These are phyloP conservation scores for Malurus alboscapulatus DNA, from an alignment of 2,113 vertebrate genomes.

Conservation along the genomic window DNA sequence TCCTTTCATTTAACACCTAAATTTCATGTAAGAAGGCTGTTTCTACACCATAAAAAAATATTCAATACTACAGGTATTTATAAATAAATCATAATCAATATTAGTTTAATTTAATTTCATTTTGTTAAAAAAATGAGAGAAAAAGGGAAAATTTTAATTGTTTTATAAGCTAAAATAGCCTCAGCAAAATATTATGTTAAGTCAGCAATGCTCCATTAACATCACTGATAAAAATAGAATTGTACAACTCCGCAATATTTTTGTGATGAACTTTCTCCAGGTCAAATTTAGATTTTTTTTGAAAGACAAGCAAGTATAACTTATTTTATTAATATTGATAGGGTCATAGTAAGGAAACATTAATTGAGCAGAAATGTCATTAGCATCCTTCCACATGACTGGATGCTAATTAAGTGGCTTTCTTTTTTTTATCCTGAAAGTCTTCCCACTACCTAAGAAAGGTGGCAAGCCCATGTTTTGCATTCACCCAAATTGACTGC, in stretches of 20 bases:
- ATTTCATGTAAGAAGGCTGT: neutral
- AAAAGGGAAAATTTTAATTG: neutral
- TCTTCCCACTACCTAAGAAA: neutral
- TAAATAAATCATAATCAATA: neutral
- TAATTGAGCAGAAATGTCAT: conserved; percentile 35
- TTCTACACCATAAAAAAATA: neutral
- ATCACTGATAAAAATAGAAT: neutral
- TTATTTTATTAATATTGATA: conserved; percentile 49
- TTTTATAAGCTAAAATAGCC: neutral
- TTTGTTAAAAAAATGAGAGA: neutral
- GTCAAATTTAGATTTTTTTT: neutral
- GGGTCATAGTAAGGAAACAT: neutral
- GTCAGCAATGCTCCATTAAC: conserved; percentile 5
- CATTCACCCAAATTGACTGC: neutral
- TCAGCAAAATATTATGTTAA: conserved; percentile 4
- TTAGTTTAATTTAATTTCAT: neutral
- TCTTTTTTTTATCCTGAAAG: neutral
- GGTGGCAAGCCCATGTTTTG: neutral
- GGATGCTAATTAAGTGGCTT: neutral
- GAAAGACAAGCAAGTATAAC: neutral
- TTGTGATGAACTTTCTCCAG: neutral
- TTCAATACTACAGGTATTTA: neutral
- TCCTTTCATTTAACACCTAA: neutral
- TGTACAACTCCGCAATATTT: neutral
- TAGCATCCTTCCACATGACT: conserved; percentile 10